A percentile compares a stretch with the other conserved stretches of the same genome.
Conservation (phyloP, 2,113 vertebrate species). For the Callipepla squamata region DNA sequence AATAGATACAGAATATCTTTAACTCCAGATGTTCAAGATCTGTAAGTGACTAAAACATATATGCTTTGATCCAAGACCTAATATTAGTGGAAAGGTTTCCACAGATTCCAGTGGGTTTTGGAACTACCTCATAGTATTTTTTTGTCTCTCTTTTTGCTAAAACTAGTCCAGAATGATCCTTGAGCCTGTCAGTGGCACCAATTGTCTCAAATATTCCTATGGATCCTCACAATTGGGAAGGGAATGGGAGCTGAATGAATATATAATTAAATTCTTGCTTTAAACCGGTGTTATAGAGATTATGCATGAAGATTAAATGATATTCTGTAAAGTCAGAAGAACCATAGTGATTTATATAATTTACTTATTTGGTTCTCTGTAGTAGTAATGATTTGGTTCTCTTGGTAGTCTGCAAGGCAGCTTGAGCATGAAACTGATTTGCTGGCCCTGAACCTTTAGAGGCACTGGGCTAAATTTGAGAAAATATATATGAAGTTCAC, state of each 20-base stretch:
- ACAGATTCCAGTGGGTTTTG: neutral
- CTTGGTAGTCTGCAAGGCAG: neutral
- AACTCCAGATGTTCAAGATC: neutral
- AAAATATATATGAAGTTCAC: neutral
- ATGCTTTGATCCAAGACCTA: neutral
- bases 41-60: neutral
- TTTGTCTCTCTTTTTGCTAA: neutral
- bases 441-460: neutral
- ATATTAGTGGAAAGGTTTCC: neutral
- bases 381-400: neutral
- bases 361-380: neutral
- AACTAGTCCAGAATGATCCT: neutral
- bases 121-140: neutral
- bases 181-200: neutral
- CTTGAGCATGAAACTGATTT: neutral
- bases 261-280: neutral
- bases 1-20: neutral
- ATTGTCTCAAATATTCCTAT: accelerated
- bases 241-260: neutral
- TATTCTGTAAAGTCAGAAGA: neutral
- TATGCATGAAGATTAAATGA: neutral
- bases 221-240: neutral
- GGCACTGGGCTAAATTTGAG: neutral
- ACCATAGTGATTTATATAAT: neutral
- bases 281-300: neutral